A percentile compares a stretch with the other conserved stretches of the same genome.
Conservation (phyloP, 2,797 vertebrate species). For the Petrocephalus schoutedeni region DNA sequence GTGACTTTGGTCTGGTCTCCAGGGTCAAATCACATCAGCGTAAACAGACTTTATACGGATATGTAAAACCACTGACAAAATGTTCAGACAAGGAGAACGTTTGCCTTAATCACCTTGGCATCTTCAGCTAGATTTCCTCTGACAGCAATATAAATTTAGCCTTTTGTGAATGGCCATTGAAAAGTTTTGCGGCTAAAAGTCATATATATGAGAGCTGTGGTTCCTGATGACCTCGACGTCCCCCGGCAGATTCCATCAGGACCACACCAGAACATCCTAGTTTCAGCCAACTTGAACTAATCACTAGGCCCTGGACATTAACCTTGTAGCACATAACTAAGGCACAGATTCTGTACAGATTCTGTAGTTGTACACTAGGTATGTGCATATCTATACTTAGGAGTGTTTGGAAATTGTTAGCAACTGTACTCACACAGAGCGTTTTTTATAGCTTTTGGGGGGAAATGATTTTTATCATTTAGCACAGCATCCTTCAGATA, state of each 20-base stretch:
- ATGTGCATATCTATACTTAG: not conserved
- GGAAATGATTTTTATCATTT: not conserved
- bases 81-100: not conserved
- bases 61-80: not conserved
- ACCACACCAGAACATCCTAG: not conserved
- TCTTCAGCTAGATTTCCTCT: not conserved
- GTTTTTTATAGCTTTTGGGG: not conserved
- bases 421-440: not conserved
- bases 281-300: conserved; percentile 1
- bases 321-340: not conserved
- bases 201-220: not conserved
- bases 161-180: not conserved
- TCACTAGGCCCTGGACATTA: not conserved
- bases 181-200: not conserved
- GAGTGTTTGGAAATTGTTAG: not conserved
- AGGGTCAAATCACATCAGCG: not conserved
- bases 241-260: not conserved
- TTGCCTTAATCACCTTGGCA: not conserved
- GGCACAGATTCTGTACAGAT: not conserved
- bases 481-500: not conserved
- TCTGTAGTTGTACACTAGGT: not conserved
- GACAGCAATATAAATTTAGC: not conserved
- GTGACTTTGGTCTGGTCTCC: conserved; percentile 7
- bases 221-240: not conserved
- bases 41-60: not conserved